Base-by-base conservation (phyloP, 2,113 vertebrate species). In the Sprattus sprattus region DNA sequence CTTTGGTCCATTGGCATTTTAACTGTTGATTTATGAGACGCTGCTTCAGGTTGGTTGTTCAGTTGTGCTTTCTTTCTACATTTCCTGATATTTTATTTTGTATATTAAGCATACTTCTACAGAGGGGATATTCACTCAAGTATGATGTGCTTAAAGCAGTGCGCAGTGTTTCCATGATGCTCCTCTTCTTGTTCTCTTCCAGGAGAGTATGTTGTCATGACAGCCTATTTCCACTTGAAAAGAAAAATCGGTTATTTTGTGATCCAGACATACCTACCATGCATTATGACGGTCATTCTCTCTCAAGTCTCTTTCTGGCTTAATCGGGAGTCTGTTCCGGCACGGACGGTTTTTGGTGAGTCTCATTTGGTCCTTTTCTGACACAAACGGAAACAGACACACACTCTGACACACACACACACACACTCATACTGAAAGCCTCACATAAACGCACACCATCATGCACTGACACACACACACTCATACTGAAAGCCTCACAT, bases 271-370 rank as follows among this genome's bases (percentile, higher is more conserved):
- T 99, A 99, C 94, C 96, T 99, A 75, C 98, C 98, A 81, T 99
- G 98, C 95, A 99, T 99, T 92, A 99, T 99, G 98, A 99, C 98
- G 0, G 98, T 99, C 93, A 99, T 99, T 91, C 96, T 99, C 89
- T 99, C 98, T 89, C 98, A 99, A 93, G 98, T 99, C 50, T 99
- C 98, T 91, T 99, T 99, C 95, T 99, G 98, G 98, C 96, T 99
- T 60, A 99, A 99, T 94, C 95, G 98, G 88, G 98, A 99, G 88
- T 99, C 97, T 0, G 98, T 99, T 82, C 98, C 98, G 50, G 98
- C 98, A 0, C 97, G 98, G 87, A 99, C 98, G 0, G 98, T 99
- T 20, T 99, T 99, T 60, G 98, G 98, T 99, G 92, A 99, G 98
- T 93, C 84, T 82, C 64, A 93, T 86, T 84, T 81, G 28, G 25